A percentile compares a stretch with the other conserved stretches of the same genome.
phyloP scores from a whole-genome alignment of 2,113 vertebrate genomes.

The Reinhardtius hippoglossoides region DNA sequence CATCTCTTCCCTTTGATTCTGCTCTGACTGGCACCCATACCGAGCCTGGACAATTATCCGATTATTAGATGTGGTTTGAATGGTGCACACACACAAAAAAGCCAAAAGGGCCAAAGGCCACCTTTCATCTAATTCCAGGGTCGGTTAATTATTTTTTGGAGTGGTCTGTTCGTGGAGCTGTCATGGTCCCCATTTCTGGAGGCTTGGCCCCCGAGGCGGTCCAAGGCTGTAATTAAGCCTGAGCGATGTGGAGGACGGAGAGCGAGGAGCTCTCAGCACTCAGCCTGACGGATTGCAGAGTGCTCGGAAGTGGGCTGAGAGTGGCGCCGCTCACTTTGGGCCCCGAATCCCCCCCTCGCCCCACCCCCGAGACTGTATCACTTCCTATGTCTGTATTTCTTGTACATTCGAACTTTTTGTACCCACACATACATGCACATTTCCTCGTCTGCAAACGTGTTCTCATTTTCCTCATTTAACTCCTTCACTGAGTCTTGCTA shows the following conservation, averaged over 20 bases:
- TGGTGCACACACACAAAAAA: constrained; percentile 38
- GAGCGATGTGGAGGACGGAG: constrained; percentile 56
- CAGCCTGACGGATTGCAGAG: constrained; percentile 69
- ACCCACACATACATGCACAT: constrained; percentile 22
- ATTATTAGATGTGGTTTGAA: constrained; percentile 59
- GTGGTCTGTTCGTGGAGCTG: constrained; percentile 54
- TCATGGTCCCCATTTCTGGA: constrained; percentile 64
- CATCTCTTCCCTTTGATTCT: constrained; percentile 61
- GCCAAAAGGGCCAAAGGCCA: constrained; percentile 44
- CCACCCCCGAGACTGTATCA: constrained; percentile 33
- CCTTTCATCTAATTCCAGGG: constrained; percentile 69
- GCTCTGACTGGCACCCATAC: constrained; percentile 30
- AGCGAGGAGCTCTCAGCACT: constrained; percentile 64
- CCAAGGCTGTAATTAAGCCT: constrained; percentile 73
- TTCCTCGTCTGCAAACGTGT: not conserved
- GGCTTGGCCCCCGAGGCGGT: constrained; percentile 58
- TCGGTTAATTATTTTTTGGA: constrained; percentile 62
- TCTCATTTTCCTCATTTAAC: not conserved
- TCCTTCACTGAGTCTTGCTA: not conserved
- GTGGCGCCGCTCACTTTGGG: constrained; percentile 63
- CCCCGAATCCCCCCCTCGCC: constrained; percentile 12
- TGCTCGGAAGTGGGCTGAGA: constrained; percentile 65
- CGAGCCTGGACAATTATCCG: constrained; percentile 42
- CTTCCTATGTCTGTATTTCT: constrained; percentile 57
- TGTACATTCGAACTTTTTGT: constrained; percentile 6